Percentiles rank a stretch among this genome's conserved stretches.
Conservation (phyloP, 2,113 vertebrate species). For the Phodopus roborovskii region DNA sequence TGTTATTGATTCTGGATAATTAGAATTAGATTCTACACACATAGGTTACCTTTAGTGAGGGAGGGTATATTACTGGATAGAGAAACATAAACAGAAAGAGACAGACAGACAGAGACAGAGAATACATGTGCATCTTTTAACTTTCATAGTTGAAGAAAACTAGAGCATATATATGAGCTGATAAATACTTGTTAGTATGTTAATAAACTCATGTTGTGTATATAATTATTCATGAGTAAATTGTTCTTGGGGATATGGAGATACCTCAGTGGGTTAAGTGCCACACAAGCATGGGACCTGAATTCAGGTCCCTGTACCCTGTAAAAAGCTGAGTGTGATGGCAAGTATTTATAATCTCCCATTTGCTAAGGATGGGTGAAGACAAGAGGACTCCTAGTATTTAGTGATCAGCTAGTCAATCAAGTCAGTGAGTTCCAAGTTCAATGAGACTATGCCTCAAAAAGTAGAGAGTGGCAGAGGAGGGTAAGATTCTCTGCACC, state of each 20-base stretch:
- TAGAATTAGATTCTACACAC: neutral
- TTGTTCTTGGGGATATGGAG: neutral
- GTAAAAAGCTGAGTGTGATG: neutral
- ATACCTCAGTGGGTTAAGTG: neutral
- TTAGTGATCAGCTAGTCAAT: neutral
- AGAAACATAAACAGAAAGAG: neutral
- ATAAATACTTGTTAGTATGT: neutral
- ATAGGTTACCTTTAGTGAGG: slow-evolving; percentile 1
- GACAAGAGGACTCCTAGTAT: neutral
- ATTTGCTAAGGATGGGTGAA: neutral
- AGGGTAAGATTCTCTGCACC: neutral
- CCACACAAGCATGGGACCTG: neutral
- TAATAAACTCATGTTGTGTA: neutral
- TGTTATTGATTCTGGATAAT: neutral
- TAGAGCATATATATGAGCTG: neutral
- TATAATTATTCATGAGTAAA: slow-evolving; percentile 53
- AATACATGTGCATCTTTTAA: neutral
- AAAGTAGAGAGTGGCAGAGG: neutral
- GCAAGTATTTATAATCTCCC: neutral
- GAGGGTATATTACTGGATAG: neutral
- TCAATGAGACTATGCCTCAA: neutral
- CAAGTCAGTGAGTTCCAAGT: neutral
- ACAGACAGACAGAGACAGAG: neutral
- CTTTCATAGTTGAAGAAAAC: slow-evolving; percentile 38
- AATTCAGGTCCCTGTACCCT: neutral